Percentiles rank a stretch among this genome's conserved stretches.
Conservation (phyloP, 1,140 invertebrate species). For the Druon quercuslanigerum region DNA sequence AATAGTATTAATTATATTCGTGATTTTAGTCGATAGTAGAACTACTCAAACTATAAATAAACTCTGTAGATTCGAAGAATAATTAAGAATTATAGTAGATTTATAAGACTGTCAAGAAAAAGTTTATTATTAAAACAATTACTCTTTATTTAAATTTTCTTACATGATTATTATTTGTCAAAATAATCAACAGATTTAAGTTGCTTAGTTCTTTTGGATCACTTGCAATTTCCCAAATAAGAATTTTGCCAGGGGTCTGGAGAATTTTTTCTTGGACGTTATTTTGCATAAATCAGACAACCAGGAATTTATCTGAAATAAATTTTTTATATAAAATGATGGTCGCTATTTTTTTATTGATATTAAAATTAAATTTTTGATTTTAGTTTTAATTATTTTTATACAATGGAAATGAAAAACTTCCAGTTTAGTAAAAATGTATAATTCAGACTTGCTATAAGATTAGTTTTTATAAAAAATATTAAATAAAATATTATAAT, state of each 20-base stretch:
- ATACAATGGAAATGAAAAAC: background rate
- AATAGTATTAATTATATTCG: background rate
- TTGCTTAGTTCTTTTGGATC: background rate
- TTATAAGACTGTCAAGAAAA: background rate
- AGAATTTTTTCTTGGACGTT: slow-evolving; percentile 39
- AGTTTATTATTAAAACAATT: too few relatives aligned
- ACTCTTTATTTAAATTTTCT: too few relatives aligned
- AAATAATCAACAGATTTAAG: background rate
- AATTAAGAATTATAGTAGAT: background rate
- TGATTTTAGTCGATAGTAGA: background rate
- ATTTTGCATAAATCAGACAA: slow-evolving; percentile 46
- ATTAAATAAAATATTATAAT: background rate
- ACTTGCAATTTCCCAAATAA: slow-evolving; percentile 39
- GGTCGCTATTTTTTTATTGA: too few relatives aligned
- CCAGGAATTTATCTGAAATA: slow-evolving; percentile 48
- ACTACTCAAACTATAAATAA: background rate
- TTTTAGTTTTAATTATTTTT: too few relatives aligned
- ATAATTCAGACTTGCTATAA: background rate
- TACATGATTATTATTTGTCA: too few relatives aligned
- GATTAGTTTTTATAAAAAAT: background rate
- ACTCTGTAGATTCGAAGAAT: background rate
- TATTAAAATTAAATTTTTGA: too few relatives aligned
- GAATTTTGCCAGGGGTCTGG: slow-evolving; percentile 45
- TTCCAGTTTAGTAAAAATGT: background rate
- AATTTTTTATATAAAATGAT: background rate